A percentile compares a stretch with the other conserved stretches of the same genome.
phyloP scores from a whole-genome alignment of 1,140 invertebrate genomes.

The Argopecten irradians region DNA sequence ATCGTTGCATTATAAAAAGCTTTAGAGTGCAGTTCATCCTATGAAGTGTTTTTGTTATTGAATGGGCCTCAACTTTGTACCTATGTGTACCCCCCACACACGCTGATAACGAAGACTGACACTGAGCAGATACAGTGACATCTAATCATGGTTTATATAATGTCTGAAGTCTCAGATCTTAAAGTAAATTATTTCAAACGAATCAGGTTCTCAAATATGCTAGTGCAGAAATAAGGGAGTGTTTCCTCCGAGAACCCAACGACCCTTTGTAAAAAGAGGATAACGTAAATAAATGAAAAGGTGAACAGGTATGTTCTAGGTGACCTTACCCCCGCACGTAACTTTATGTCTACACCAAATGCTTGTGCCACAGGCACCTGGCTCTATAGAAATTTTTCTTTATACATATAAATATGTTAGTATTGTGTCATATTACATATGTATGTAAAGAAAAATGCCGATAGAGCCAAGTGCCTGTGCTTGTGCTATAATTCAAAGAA shows the following conservation, averaged over 20 bases:
- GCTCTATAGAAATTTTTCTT: no score
- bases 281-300: conserved; percentile 1
- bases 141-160: conserved; percentile 10
- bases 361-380: no score
- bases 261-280: not conserved
- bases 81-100: not conserved
- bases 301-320: not conserved
- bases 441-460: no score
- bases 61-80: not conserved
- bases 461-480: no score
- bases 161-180: not conserved
- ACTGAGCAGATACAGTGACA: not conserved
- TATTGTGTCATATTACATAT: no score
- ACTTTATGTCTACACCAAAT: no score
- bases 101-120: not conserved
- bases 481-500: no score
- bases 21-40: not conserved
- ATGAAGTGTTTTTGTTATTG: not conserved
- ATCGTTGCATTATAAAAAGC: not conserved
- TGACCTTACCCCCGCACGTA: not conserved
- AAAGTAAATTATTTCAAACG: not conserved
- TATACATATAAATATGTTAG: no score
- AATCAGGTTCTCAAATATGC: conserved; percentile 7
- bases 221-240: not conserved
- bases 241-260: not conserved